Conservation (phyloP, 2,888 invertebrate genomes). For the Andrena bicolor region DNA sequence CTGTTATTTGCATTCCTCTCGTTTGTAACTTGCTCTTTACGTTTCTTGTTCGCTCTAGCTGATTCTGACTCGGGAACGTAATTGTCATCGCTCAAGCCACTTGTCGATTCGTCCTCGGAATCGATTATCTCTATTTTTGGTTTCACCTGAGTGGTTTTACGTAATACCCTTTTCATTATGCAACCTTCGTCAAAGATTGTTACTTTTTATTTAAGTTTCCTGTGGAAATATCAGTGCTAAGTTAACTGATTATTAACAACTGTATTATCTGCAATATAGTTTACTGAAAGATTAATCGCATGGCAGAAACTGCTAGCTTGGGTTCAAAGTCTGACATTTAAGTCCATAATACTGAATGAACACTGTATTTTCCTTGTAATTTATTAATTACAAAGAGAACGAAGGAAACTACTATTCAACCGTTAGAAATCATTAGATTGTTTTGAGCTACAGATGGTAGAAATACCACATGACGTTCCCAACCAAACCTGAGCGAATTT, state of each 20-base stretch:
- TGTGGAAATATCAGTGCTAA: background rate
- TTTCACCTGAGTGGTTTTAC: background rate
- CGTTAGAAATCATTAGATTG: no score
- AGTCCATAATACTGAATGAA: background rate
- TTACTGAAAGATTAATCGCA: background rate
- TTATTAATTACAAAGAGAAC: no score
- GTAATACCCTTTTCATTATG: conserved; percentile 51
- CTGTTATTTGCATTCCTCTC: background rate
- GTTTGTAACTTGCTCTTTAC: background rate
- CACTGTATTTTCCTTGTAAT: background rate
- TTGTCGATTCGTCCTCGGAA: conserved; percentile 39
- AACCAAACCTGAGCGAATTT: background rate
- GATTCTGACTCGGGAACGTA: conserved; percentile 3
- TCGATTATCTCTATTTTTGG: conserved; percentile 60
- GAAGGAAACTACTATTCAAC: no score
- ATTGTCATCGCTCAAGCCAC: conserved; percentile 31
- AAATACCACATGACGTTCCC: background rate
- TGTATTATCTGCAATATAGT: background rate
- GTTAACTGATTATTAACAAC: background rate
- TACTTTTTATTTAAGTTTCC: no score
- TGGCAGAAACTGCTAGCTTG: background rate
- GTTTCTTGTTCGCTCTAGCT: background rate
- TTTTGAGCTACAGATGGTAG: background rate
- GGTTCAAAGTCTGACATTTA: background rate
- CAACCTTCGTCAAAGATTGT: background rate